Evolutionary conservation across 2,113 vertebrate genomes (phyloP), one percentile per base, ranked within the genome.

Genomic region (Sphyrna mokarran): DNA sequence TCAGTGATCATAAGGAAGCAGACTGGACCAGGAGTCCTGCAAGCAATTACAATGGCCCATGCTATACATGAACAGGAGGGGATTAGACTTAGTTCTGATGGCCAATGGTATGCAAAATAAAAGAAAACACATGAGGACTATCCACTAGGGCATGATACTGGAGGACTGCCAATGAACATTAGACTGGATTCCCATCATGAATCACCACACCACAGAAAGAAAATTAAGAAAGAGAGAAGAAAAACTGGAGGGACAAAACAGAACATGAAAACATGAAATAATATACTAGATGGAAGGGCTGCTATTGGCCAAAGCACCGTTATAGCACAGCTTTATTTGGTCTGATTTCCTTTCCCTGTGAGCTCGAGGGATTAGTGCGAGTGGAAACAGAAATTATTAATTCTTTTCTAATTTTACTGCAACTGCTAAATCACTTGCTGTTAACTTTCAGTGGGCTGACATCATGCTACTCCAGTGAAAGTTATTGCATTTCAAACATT

Each of bases 341-440:
- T 72, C 76, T 72, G 11, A 95, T 70, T 76, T 72, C 69, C 94
- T 70, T 43, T 94, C 13, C 66, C n/a, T 70, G n/a, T 29, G 37
- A 40, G 22, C 33, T 23, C 54, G 10, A 54, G 40, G 23, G 69
- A 95, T 29, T 37, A 16, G 54, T 29, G 54, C 54, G 61, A 90
- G 26, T 94, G 91, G 40, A 76, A 95, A 76, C 43, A 95, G 68
- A 95, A 72, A 95, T 95, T 54, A 95, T 23, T 72, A 54, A 76
- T 72, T 72, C 94, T 95, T 95, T 95, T 48, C 69, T 95, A 54
- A 72, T 72, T 95, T 95, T 48, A 95, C 69, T 95, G 18, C 68
- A 95, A 29, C 94, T 95, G 69, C 69, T 72, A 72, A 95, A 70
- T 7, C 61, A 94, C 33, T 69, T 94, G 37, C 66, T 72, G 22